Evolutionary conservation across 2,888 invertebrate genomes (phyloP).

Genomic region (Troides helena): DNA sequence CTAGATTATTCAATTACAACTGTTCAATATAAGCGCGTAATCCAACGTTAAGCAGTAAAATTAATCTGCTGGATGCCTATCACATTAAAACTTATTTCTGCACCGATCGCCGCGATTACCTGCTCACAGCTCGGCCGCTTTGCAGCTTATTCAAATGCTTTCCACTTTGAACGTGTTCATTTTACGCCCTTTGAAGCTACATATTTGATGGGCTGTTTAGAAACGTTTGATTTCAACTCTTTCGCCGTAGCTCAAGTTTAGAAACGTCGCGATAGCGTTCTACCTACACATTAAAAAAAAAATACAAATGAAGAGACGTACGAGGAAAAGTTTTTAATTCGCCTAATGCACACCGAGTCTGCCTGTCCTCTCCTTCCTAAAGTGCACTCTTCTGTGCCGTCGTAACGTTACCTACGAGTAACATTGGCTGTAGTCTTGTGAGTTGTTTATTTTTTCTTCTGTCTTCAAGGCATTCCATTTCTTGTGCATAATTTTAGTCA

Average conservation of each 20-base stretch:
- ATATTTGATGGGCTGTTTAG: conserved; percentile 50
- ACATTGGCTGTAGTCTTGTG: conserved; percentile 66
- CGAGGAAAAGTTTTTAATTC: conserved; percentile 73
- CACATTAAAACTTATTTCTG: conserved; percentile 63
- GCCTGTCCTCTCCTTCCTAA: conserved; percentile 66
- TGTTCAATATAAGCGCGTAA: conserved; percentile 14
- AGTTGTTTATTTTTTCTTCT: conserved; percentile 66
- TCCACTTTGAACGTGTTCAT: conserved; percentile 69
- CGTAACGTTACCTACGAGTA: conserved; percentile 50
- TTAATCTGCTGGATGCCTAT: conserved; percentile 42
- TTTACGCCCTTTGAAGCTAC: conserved; percentile 64
- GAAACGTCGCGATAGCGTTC: conserved; percentile 47
- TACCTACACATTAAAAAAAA: conserved; percentile 53
- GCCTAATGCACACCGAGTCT: conserved; percentile 72
- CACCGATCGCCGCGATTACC: conserved; percentile 63
- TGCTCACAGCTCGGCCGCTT: conserved; percentile 50
- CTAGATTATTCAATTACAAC: neutral
- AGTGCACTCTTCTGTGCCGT: conserved; percentile 65
- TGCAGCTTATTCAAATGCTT: conserved; percentile 61
- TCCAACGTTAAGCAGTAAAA: conserved; percentile 22
- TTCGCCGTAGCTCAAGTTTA: conserved; percentile 53
- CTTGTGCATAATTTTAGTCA: conserved; percentile 35
- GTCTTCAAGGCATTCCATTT: conserved; percentile 52
- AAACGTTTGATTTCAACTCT: conserved; percentile 73
- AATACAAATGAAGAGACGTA: conserved; percentile 64